Evolutionary conservation across 30 jellyfish, hydroid and myxozoan genomes (phyloP), one percentile per base, ranked within the genome.

Genomic region (Chrysaora quinquecirrha): DNA sequence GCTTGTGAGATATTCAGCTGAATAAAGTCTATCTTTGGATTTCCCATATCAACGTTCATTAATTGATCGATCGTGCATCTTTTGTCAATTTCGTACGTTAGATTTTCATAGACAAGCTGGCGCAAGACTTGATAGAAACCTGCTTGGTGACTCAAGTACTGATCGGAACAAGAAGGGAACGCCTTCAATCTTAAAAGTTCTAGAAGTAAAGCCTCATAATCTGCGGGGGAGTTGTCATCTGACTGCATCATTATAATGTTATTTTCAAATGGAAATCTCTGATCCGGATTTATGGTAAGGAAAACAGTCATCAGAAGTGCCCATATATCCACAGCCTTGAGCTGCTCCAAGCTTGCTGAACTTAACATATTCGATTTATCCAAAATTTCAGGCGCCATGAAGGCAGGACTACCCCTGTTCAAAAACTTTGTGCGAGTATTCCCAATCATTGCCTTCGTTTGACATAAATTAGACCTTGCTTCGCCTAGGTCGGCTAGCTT

Each of bases 401-500:
- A 74, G 25, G 75, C 73, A 16, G 75, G 75, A 52, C 61, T 50
- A 22, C 86, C 86, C 58, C 86, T 49, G 20, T 22, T 54, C 52
- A 74, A 23, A 32, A 22, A 54, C 31, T 74, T 74, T 4, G 86
- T 50, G 22, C 75, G 73, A 30, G 29, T 74, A 48, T 48, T 54
- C 32, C 56, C 56, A 27, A 48, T 60, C 14, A 48, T 10, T 28
- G 75, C 75, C 23, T 33, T 24, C 28, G 86, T 74, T 60, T 74
- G 86, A 22, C 56, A 27, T 1, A 54, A 50, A 19, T 16, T 43
- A 43, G 86, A 74, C n/a, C 86, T 48, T 48, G 86, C 77, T 32
- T 50, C 86, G 23, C 77, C 86, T 54, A 74, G 4, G 58, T 74
- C 86, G 23, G 86, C 86, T 29, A 74, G 79, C 75, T 74, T 74